These are phyloP conservation scores for Enhydra lutris DNA, from an alignment of 2,113 vertebrate species.

Conservation along the genomic window DNA sequence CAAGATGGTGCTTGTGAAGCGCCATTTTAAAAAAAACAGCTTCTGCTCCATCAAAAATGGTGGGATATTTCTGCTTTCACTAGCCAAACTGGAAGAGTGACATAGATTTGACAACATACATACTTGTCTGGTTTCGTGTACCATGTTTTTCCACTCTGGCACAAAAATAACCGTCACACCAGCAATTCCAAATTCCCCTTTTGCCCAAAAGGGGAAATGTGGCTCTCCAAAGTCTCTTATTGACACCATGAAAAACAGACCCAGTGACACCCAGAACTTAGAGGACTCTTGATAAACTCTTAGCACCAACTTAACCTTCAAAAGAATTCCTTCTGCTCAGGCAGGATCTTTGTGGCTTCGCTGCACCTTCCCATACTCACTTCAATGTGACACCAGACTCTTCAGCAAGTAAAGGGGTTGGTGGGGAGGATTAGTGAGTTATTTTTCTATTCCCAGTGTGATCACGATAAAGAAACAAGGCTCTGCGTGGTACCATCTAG, in stretches of 20 bases:
- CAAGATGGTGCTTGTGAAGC: neutral
- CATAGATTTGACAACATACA: neutral
- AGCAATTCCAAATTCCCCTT: neutral
- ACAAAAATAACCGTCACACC: neutral
- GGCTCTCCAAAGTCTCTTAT: neutral
- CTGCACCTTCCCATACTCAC: neutral
- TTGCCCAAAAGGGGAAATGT: neutral
- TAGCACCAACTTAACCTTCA: neutral
- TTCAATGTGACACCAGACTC: neutral
- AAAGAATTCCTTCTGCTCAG: neutral
- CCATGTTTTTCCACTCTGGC: neutral
- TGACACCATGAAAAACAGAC: neutral
- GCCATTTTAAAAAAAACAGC: neutral
- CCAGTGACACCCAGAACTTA: neutral
- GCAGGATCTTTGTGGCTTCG: neutral
- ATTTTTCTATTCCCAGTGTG: neutral
- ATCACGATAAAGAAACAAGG: neutral
- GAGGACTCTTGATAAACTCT: neutral
- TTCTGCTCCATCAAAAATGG: neutral
- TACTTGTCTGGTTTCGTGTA: neutral
- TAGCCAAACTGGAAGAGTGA: neutral
- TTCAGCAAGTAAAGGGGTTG: neutral
- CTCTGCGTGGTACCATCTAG: neutral
- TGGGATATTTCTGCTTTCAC: neutral
- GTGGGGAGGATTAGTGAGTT: neutral